These are phyloP conservation scores for Mycalesis mineus DNA, from an alignment of 2,888 invertebrate genomes.

Conservation along the genomic window DNA sequence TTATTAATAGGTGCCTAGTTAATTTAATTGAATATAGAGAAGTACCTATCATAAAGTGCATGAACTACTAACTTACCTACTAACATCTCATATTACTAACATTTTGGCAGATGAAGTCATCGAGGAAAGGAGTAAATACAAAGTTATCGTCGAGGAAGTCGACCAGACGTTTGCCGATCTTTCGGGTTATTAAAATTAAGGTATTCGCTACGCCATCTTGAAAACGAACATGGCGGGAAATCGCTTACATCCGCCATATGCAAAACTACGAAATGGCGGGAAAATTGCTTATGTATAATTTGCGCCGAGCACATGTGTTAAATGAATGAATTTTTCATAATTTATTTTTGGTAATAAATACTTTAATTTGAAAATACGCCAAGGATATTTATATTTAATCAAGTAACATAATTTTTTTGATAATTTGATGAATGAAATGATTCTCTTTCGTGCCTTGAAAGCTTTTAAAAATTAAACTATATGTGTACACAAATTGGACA, in stretches of 20 bases:
- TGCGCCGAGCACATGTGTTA: constrained; percentile 29
- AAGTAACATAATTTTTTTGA: too few relatives aligned
- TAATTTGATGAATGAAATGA: too few relatives aligned
- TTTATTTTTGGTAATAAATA: not conserved
- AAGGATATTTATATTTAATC: not conserved
- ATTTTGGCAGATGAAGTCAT: constrained; percentile 88
- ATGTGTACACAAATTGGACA: not conserved
- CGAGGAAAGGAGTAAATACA: constrained; percentile 97
- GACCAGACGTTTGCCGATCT: constrained; percentile 97
- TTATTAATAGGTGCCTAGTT: too few relatives aligned
- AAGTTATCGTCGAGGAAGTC: constrained; percentile 98
- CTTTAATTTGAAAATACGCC: not conserved
- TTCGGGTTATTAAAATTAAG: constrained; percentile 85
- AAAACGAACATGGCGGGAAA: constrained; percentile 35
- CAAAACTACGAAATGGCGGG: constrained; percentile 31
- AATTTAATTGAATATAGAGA: too few relatives aligned
- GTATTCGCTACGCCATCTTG: constrained; percentile 43
- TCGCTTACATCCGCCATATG: not conserved
- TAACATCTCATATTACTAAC: constrained; percentile 27
- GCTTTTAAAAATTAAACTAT: not conserved
- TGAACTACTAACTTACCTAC: not conserved
- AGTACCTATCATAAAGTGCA: not conserved
- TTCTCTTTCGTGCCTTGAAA: constrained; percentile 23
- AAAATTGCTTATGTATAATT: constrained; percentile 30
- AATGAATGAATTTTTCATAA: not conserved